phyloP scores from a whole-genome alignment of 2,113 vertebrate genomes.

The Leptodactylus fuscus region DNA sequence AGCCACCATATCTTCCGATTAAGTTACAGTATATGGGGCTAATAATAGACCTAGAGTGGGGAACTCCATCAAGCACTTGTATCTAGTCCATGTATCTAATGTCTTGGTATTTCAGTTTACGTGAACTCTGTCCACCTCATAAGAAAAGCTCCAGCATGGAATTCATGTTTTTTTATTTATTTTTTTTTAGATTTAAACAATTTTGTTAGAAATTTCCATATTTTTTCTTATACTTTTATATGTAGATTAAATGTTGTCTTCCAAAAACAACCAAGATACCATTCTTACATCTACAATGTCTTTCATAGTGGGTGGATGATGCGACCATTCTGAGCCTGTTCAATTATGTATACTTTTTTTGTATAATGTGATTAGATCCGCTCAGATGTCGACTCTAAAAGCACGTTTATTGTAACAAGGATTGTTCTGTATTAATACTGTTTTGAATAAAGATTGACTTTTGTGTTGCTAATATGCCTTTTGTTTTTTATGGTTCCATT shows the following conservation, averaged over 20 bases:
- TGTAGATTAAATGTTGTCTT: conserved; percentile 81
- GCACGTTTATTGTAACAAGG: conserved; percentile 86
- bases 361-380: conserved; percentile 85
- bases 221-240: conserved; percentile 79
- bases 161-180: conserved; percentile 64
- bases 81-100: conserved; percentile 51
- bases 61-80: conserved; percentile 35
- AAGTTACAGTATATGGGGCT: too few species aligned
- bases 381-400: conserved; percentile 83
- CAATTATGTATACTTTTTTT: conserved; percentile 77
- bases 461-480: conserved; percentile 76
- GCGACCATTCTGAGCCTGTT: conserved; percentile 79
- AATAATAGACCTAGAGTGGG: neutral
- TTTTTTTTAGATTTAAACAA: conserved; percentile 42
- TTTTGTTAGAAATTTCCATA: conserved; percentile 57
- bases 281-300: conserved; percentile 70
- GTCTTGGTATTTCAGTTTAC: neutral
- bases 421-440: conserved; percentile 87
- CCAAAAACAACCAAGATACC: conserved; percentile 77
- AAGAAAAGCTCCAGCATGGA: conserved; percentile 11
- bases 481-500: conserved; percentile 24
- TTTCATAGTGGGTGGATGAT: conserved; percentile 74
- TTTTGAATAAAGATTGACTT: conserved; percentile 89
- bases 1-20: too few species aligned
- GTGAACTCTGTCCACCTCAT: neutral